These are phyloP conservation scores for Trichonephila clavipes DNA, from an alignment of 1,140 invertebrate species.

Conservation along the genomic window DNA sequence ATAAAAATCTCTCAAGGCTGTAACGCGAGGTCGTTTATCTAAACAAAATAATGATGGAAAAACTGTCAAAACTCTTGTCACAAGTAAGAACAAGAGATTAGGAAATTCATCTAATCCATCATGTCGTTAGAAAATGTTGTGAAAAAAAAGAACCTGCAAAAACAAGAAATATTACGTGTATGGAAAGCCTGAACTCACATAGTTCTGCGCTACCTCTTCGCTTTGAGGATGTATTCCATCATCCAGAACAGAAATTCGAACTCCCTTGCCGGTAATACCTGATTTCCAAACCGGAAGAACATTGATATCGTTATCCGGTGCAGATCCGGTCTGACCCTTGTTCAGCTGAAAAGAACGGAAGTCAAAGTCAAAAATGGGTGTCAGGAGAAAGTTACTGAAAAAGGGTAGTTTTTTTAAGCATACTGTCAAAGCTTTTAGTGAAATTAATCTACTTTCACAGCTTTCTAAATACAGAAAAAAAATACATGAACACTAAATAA, in stretches of 20 bases:
- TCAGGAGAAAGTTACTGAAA: background rate
- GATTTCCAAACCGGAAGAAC: slow-evolving; percentile 90
- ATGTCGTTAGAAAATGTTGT: background rate
- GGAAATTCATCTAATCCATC: background rate
- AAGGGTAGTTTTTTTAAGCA: too few species aligned
- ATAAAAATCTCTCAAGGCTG: background rate
- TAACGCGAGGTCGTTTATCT: background rate
- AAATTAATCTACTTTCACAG: background rate
- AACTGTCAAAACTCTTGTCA: background rate
- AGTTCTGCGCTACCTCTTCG: slow-evolving; percentile 81
- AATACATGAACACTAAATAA: too few species aligned
- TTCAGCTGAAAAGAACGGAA: slow-evolving; percentile 79
- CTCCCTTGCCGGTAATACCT: slow-evolving; percentile 95
- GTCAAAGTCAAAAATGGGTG: background rate
- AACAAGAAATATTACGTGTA: background rate
- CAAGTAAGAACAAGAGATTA: background rate
- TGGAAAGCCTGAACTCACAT: slow-evolving; percentile 79
- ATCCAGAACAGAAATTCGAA: slow-evolving; percentile 97
- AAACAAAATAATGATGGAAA: background rate
- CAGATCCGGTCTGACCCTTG: slow-evolving; percentile 79
- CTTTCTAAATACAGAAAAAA: too few species aligned
- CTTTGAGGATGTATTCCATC: slow-evolving; percentile 85
- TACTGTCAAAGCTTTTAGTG: background rate
- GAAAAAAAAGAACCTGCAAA: background rate
- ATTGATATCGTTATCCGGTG: slow-evolving; percentile 81